A percentile compares a stretch with the other conserved stretches of the same genome.
Evolutionary conservation across 2,888 invertebrate genomes (phyloP).

Genomic region (Pycnomerus fuliginosus): DNA sequence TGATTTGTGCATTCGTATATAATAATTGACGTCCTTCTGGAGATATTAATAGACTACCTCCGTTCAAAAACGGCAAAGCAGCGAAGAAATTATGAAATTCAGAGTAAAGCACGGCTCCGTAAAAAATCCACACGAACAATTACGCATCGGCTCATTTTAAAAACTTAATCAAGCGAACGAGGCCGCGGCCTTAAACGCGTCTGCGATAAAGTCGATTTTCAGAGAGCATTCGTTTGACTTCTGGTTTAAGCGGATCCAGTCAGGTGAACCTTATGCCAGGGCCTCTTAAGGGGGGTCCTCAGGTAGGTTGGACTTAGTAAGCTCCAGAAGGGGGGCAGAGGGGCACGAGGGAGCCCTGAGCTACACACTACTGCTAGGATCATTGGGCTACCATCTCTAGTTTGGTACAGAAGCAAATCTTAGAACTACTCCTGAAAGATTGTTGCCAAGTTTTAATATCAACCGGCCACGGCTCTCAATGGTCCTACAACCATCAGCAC

Average conservation of each 20-base stretch:
- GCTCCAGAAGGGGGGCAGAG: slow-evolving; percentile 41
- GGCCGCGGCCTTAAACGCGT: slow-evolving; percentile 4
- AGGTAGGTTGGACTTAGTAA: slow-evolving; percentile 47
- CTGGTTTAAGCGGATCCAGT: slow-evolving; percentile 43
- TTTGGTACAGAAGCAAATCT: slow-evolving; percentile 52
- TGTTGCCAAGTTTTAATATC: slow-evolving; percentile 19
- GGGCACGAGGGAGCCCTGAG: slow-evolving; percentile 46
- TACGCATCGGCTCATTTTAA: slow-evolving; percentile 35
- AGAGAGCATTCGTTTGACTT: slow-evolving; percentile 38
- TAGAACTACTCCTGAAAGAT: slow-evolving; percentile 36
- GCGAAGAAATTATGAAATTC: no score
- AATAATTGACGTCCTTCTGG: no score
- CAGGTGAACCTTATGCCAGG: slow-evolving; percentile 43
- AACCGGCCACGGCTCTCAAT: slow-evolving; percentile 4
- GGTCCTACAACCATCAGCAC: no score
- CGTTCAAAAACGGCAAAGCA: no score
- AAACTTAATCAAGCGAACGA: slow-evolving; percentile 42
- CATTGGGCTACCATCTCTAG: slow-evolving; percentile 54
- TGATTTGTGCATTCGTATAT: no score
- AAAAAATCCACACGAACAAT: slow-evolving; percentile 9
- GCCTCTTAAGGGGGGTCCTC: slow-evolving; percentile 40
- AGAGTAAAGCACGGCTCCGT: no score
- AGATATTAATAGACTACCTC: no score
- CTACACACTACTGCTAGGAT: slow-evolving; percentile 53
- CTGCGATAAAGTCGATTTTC: slow-evolving; percentile 34